Evolutionary conservation across 2,888 invertebrate species (phyloP), one percentile per base, ranked within the genome.

Genomic region (Melanophora roralis): DNA sequence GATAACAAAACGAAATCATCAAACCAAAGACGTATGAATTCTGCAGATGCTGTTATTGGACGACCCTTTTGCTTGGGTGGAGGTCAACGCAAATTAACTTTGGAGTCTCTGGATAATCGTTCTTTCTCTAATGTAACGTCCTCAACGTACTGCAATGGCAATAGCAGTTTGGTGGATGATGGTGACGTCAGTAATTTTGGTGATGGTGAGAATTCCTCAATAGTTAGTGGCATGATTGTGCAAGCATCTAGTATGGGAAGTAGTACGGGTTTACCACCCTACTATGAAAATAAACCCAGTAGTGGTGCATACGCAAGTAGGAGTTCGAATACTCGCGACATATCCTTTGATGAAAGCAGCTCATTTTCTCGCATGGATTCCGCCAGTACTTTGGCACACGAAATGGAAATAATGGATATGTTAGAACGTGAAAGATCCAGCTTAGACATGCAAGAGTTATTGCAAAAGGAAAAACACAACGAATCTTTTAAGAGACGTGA

Each of bases 381-480:
- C 0, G 85, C 88, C 0, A 89, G 88, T 82, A 90, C 89, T 3
- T 62, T 90, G 76, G 89, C 89, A n/a, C 86, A 89, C 2, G 90
- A 90, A 77, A 49, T 90, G 78, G 90, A 90, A 84, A 89, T 90
- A 3, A 90, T 90, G 69, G 90, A 90, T 82, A 83, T 89, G 78
- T 76, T 90, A 23, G 90, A 90, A 68, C 87, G 90, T n/a, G 89
- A 90, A 80, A 87, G 90, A 51, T 80, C 80, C 2, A 90, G 88
- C 83, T 87, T 89, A 86, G 89, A 90, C 74, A 87, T 90, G 51
- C 89, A 89, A 74, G 89, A 90, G 21, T 88, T 89, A 85, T 84
- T 90, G 49, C 87, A 86, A 69, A 85, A 86, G 2, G 90, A 90
- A 40, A 84, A 86, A 78, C 84, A 85, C 16, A 85, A 86, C 40